phyloP scores from a whole-genome alignment of 2,797 vertebrate species.

The Octomys mimax region DNA sequence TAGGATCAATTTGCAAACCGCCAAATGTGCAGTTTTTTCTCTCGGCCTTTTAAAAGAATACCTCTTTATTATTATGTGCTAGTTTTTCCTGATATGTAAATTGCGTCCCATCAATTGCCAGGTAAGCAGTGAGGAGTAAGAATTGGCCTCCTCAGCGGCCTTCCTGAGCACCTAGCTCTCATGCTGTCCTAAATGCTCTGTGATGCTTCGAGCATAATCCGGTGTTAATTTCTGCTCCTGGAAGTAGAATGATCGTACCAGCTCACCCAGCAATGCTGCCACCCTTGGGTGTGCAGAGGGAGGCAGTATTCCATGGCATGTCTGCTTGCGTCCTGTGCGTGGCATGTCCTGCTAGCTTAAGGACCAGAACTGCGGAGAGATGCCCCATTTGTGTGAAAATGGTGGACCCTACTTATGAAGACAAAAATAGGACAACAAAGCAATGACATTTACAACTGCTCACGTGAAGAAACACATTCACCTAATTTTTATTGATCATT shows the following conservation, averaged over 20 bases:
- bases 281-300: neutral
- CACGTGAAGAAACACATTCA: neutral
- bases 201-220: neutral
- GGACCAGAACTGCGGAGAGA: neutral
- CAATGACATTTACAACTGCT: slow-evolving; percentile 55
- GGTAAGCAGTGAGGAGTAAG: neutral
- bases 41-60: neutral
- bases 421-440: slow-evolving; percentile 2
- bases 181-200: neutral
- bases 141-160: neutral
- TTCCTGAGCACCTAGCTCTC: neutral
- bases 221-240: slow-evolving; percentile 3
- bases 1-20: slow-evolving; percentile 4
- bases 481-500: slow-evolving; percentile 1
- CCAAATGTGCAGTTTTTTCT: neutral
- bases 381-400: neutral
- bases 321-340: neutral
- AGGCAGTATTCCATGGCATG: neutral
- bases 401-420: neutral
- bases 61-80: neutral
- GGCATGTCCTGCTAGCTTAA: neutral
- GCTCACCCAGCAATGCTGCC: neutral
- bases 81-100: slow-evolving; percentile 4
- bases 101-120: neutral
- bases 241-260: neutral